Base-by-base conservation (phyloP, 1,140 invertebrate genomes). In the Drosophila malerkotliana region DNA sequence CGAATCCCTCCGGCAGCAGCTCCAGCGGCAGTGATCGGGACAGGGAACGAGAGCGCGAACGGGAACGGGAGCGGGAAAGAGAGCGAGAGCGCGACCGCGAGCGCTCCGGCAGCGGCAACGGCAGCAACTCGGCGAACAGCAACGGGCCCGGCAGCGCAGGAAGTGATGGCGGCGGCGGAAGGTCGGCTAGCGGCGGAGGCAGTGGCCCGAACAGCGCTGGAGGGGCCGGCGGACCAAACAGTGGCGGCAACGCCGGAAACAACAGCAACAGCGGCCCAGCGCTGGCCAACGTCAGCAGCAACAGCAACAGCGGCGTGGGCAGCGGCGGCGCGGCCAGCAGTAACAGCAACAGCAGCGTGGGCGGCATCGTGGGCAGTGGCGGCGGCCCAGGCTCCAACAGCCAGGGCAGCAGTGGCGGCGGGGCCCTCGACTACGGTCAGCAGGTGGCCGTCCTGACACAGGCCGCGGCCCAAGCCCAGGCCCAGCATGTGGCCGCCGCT, bases 91-190 rank as follows among this genome's bases (percentile, higher is more conserved):
- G 74, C 54, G 7, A 72, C 30, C 44, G 44, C 3, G 44, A 47
- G 21, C 44, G 44, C 8, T 47, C 44, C 9, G 44, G 44, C 18
- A 47, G 44, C 44, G 44, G 44, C 69, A 88, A 79, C 48, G 75
- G 82, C 72, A 87, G 72, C 53, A 87, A 87, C 21, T 85, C 81
- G 6, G 62, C 66, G 10, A 82, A 81, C 18, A 87, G 82, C 74
- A 88, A 85, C 9, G 83, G 83, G 9, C 75, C 79, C 0, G 83
- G 83, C 53, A 88, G 83, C 5, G 82, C 79, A 4, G 82, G 83
- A 34, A 87, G 83, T 53, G 83, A 79, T 3, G 72, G 79, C 37
- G 60, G 74, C 47, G 63, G 52, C 30, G 67, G 61, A 2, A 68
- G 77, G 28, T 49, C 53, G 10, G 72, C 56, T 48, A 75, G 77